phyloP scores from a whole-genome alignment of 2,113 vertebrate species.

The Bubo blakistoni region DNA sequence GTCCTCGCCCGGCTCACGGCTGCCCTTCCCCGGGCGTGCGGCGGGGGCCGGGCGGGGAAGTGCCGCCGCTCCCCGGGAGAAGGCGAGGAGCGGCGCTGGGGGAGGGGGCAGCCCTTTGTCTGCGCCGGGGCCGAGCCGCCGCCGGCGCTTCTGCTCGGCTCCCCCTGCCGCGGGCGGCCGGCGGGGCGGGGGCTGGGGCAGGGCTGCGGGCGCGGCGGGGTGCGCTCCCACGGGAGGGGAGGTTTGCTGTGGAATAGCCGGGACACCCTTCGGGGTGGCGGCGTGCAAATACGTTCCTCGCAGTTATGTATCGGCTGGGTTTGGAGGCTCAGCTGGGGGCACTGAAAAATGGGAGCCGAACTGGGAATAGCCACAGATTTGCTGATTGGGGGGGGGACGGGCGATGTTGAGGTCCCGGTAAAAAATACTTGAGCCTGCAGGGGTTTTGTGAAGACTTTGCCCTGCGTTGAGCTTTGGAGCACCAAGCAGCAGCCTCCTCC shows the following conservation, averaged over 20 bases:
- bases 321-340: not conserved
- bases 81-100: not conserved
- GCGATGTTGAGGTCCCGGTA: not conserved
- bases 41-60: not conserved
- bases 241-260: no score
- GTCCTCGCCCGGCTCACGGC: not conserved
- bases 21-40: not conserved
- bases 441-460: not conserved
- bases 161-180: not conserved
- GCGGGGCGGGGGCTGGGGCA: not conserved
- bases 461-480: not conserved
- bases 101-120: constrained; percentile 3
- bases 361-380: rapidly evolving
- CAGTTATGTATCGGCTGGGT: not conserved
- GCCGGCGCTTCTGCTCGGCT: not conserved
- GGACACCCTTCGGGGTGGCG: not conserved
- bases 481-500: not conserved
- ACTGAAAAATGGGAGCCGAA: not conserved
- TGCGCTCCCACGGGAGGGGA: not conserved
- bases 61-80: not conserved
- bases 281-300: rapidly evolving
- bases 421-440: rapidly evolving
- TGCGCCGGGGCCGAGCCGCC: not conserved
- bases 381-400: not conserved
- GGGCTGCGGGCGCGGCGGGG: not conserved